These are phyloP conservation scores for Yponomeuta malinellus DNA, from an alignment of 2,888 invertebrate genomes.

Conservation along the genomic window DNA sequence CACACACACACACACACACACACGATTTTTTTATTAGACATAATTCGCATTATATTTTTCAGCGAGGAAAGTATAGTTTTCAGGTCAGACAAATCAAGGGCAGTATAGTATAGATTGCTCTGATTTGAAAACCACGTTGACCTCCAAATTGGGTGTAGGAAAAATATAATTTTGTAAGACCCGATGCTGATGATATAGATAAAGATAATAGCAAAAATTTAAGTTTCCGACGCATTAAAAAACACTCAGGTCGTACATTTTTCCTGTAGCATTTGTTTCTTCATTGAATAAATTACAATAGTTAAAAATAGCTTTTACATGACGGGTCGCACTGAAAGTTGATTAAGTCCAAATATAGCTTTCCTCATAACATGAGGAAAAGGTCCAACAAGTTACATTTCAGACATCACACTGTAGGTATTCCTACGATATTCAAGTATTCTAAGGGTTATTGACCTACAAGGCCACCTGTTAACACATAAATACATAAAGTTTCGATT, in stretches of 20 bases:
- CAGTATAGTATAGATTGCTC: neutral
- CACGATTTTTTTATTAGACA: neutral
- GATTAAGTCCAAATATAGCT: neutral
- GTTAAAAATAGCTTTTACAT: neutral
- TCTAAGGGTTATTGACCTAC: neutral
- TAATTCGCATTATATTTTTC: neutral
- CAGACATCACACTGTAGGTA: neutral
- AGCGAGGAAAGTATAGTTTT: neutral
- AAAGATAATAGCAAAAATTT: neutral
- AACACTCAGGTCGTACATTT: neutral
- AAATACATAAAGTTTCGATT: neutral
- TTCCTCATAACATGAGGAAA: neutral
- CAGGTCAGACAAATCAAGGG: neutral
- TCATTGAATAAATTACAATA: neutral
- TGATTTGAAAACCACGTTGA: neutral
- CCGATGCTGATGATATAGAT: neutral
- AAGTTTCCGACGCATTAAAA: neutral
- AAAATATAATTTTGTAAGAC: neutral
- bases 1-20: neutral
- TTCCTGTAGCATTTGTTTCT: neutral
- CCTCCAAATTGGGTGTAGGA: too few species aligned
- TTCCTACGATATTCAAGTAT: neutral
- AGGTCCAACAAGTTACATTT: neutral
- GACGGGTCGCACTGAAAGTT: neutral
- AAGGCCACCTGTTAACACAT: neutral